Conservation (phyloP, 2,888 invertebrate species). For the Zaprionus lineosus region DNA sequence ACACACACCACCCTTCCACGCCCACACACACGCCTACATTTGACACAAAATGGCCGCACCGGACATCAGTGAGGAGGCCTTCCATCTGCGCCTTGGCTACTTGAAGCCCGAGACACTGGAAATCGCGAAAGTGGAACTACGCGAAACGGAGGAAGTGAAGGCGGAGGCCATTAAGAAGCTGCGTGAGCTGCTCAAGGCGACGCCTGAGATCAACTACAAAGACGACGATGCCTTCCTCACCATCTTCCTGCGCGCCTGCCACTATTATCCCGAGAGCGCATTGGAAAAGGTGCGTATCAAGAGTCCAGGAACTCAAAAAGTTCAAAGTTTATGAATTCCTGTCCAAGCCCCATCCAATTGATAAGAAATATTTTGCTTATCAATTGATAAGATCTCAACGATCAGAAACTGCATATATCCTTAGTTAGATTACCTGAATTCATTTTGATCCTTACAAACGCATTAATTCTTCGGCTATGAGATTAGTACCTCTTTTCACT, state of each 20-base stretch:
- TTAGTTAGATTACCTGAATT: too few relatives aligned
- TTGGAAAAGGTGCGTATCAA: constrained; percentile 86
- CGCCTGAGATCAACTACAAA: constrained; percentile 86
- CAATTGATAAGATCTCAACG: too few relatives aligned
- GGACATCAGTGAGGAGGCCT: constrained; percentile 82
- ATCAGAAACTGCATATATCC: too few relatives aligned
- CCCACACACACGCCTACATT: constrained; percentile 13
- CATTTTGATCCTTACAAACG: too few relatives aligned
- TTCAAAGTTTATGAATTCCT: background rate
- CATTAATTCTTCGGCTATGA: too few relatives aligned
- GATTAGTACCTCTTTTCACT: too few relatives aligned
- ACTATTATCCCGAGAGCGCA: constrained; percentile 92
- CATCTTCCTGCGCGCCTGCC: constrained; percentile 91
- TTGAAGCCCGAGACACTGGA: constrained; percentile 85
- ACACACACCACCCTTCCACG: constrained; percentile 3
- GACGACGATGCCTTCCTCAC: constrained; percentile 90
- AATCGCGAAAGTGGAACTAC: constrained; percentile 86
- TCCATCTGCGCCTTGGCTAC: constrained; percentile 86
- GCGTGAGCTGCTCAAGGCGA: constrained; percentile 87
- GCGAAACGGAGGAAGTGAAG: constrained; percentile 88
- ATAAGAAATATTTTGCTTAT: too few relatives aligned
- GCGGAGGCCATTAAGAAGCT: constrained; percentile 85
- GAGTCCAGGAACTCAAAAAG: background rate
- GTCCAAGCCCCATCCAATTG: too few relatives aligned
- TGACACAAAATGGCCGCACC: constrained; percentile 66